Percentiles rank a stretch among this genome's conserved stretches.
Evolutionary conservation across 2,888 invertebrate genomes (phyloP).

Genomic region (Camptogramma bilineatum): DNA sequence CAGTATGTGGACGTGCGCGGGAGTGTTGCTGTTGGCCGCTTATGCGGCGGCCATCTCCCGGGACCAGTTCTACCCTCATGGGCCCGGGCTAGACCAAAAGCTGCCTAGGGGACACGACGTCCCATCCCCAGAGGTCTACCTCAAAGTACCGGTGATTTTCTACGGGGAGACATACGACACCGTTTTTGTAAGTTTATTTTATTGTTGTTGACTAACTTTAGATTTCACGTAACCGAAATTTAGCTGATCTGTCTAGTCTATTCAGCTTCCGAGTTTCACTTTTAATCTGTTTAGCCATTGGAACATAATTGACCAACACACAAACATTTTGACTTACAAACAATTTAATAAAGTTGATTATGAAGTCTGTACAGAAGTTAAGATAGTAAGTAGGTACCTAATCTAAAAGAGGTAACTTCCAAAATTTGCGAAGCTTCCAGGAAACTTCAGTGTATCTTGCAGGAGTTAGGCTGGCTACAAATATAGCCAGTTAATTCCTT

Average conservation of each 20-base stretch:
- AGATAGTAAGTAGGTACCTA: no score
- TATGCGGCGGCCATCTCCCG: conserved; percentile 77
- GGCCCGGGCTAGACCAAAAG: conserved; percentile 80
- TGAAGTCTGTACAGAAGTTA: no score
- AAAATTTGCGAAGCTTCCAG: no score
- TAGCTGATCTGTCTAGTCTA: not conserved
- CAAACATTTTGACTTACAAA: no score
- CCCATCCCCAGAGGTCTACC: conserved; percentile 87
- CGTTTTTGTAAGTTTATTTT: conserved; percentile 91
- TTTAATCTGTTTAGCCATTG: no score
- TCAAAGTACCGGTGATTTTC: conserved; percentile 91
- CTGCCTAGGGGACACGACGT: conserved; percentile 86
- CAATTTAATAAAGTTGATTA: no score
- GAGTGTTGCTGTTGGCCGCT: conserved; percentile 63
- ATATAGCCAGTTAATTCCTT: no score
- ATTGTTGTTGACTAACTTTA: not conserved
- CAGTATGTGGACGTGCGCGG: conserved; percentile 77
- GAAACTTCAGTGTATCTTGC: no score
- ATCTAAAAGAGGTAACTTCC: no score
- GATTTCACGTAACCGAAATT: not conserved
- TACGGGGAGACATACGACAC: conserved; percentile 91
- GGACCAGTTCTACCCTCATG: conserved; percentile 87
- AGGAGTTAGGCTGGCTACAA: no score
- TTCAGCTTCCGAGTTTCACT: not conserved
- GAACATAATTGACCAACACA: no score